Base-by-base conservation (phyloP, 2,888 invertebrate genomes). In the Diogma glabrata region DNA sequence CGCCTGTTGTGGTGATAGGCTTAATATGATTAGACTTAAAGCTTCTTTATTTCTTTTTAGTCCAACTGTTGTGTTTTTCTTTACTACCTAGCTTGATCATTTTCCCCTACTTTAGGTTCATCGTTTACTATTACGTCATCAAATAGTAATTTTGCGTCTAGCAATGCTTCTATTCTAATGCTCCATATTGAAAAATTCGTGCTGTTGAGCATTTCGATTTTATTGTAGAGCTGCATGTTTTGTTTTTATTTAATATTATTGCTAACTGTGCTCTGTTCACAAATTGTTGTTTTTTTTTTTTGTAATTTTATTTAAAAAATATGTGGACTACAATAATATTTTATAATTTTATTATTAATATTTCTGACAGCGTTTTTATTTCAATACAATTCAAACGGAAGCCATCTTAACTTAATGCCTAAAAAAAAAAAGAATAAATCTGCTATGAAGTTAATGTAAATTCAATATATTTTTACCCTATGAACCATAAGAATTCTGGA, bases 161-260 rank as follows among this genome's bases (percentile, higher is more conserved):
- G 17, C 36, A 36, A 36, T 9, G 36, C 14, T 36, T 36, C 36
- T 10, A 36, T 36, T 14, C 36, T 10, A n/a, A 36, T 36, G 3
- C 36, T 36, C 36, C 36, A 36, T 36, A 36, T 38, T 16, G 38
- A 16, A 19, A 38, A 38, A 38, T 38, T 38, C 30, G 30, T 30
- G 30, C 30, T 30, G 8, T 30, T 30, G 9, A 30, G 30, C 30
- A 30, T 30, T 3, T 30, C 30, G 3, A 5, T 30, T 30, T 30
- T 30, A 30, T 30, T 30, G 9, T 30, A 30, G 16, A 36, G 17
- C 36, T 36, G 16, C 2, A 38, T 38, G 16, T 38, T 38, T n/a
- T n/a, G n/a, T n/a, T 38, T 38, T 3, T 36, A 14, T 36, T 17
- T 38, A 17, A 38, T 38, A 33, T 33, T 33, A 33, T 33, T 33